phyloP scores from a whole-genome alignment of 2,888 invertebrate genomes.

The Tholera decimalis region DNA sequence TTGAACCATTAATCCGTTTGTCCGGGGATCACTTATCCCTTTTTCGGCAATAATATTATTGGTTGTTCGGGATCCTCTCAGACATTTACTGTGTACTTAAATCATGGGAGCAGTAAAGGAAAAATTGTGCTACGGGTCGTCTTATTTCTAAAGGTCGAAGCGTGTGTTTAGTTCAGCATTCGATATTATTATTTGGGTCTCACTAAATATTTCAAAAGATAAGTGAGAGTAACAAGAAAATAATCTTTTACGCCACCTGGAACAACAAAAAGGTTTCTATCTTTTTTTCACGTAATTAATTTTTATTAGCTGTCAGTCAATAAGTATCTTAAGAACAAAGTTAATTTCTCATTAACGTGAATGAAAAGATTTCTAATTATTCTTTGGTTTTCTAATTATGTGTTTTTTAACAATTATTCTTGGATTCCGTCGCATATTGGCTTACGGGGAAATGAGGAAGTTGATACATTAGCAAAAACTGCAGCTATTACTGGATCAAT shows the following conservation, averaged over 20 bases:
- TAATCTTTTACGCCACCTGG: background rate
- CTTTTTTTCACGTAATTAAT: too few relatives aligned
- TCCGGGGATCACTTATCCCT: conserved; percentile 56
- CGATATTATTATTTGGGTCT: background rate
- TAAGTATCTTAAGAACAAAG: too few relatives aligned
- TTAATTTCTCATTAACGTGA: background rate
- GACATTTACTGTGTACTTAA: conserved; percentile 42
- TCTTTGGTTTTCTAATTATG: too few relatives aligned
- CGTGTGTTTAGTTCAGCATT: background rate
- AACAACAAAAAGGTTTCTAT: too few relatives aligned
- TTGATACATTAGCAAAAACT: too few relatives aligned
- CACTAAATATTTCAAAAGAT: background rate
- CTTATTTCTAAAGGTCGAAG: conserved; percentile 9
- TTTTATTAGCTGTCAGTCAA: too few relatives aligned
- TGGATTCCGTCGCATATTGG: too few relatives aligned
- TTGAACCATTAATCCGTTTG: conserved; percentile 58
- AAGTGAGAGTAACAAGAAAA: background rate
- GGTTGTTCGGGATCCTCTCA: conserved; percentile 24
- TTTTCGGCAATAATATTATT: conserved; percentile 55
- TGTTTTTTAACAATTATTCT: too few relatives aligned
- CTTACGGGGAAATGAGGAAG: too few relatives aligned
- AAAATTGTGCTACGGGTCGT: conserved; percentile 8
- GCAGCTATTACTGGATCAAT: too few relatives aligned
- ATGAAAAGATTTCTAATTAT: too few relatives aligned
- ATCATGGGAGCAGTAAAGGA: conserved; percentile 20